These are phyloP conservation scores for Campoletis raptor DNA, from an alignment of 2,888 invertebrate genomes.

Conservation along the genomic window DNA sequence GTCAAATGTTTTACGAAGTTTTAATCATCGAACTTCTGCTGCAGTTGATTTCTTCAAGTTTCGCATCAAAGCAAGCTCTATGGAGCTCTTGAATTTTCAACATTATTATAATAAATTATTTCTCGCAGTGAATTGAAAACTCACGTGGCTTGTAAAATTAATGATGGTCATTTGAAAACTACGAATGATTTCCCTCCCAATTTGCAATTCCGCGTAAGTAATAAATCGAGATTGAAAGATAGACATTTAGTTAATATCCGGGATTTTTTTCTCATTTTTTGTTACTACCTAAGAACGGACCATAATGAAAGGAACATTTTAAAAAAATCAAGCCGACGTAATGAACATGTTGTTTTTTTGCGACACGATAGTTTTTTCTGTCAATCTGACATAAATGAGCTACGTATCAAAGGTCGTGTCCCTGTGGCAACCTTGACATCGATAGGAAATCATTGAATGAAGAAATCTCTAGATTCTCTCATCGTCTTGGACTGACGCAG, in stretches of 20 bases:
- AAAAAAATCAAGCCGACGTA: no score
- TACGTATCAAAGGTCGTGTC: constrained; percentile 32
- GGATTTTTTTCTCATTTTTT: neutral
- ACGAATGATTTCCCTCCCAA: neutral
- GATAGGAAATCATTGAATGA: constrained; percentile 55
- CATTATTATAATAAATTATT: neutral
- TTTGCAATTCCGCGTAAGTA: neutral
- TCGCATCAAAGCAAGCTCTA: neutral
- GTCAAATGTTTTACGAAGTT: neutral
- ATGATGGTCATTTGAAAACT: neutral
- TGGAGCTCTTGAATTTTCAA: neutral
- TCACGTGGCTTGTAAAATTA: neutral
- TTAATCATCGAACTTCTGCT: neutral
- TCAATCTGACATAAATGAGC: constrained; percentile 20
- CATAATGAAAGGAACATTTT: no score
- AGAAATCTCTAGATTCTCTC: constrained; percentile 34
- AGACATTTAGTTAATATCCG: neutral
- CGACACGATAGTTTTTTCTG: constrained; percentile 11
- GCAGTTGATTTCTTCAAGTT: neutral
- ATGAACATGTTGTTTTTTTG: neutral
- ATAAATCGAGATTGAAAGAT: neutral
- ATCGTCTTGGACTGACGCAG: constrained; percentile 11
- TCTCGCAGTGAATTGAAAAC: neutral
- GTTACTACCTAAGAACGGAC: neutral
- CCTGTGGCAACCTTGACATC: constrained; percentile 58